Base-by-base conservation (phyloP, 2,113 vertebrate species). In the Martes martes region DNA sequence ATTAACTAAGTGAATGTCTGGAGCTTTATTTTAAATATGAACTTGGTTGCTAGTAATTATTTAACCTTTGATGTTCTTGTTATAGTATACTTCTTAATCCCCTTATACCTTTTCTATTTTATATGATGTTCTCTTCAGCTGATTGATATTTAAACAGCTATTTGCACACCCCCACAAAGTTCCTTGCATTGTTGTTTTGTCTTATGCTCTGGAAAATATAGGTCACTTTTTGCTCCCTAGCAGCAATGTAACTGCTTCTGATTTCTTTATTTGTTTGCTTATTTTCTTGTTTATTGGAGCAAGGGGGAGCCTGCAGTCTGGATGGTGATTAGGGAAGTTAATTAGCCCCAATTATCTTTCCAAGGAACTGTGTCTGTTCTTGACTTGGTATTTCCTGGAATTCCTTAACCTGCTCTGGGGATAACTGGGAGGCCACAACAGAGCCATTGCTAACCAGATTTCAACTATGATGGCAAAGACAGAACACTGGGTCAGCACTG, bases 211-310 rank as follows among this genome's bases (percentile, higher is more conserved):
- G 95, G 86, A 89, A 96, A 81, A 80, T 67, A 92, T 19, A 79
- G 57, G 9, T 85, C 10, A 31, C 4, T 52, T 73, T 55, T 31
- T 86, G 52, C 39, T 91, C 36, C 33, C 42, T 89, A 61, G 71
- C 52, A 95, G 45, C 45, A 87, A 63, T 90, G 6, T 90, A 94
- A 85, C 36, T 74, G 28, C 31, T 89, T 95, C 61, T 97, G 63
- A 93, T 93, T 95, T 91, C 31, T 94, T 79, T 65, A 76, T 92
- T 80, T 93, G 50, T n/a, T 94, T 81, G 11, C 42, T 47, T 76
- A 76, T 76, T 45, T 91, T 78, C 65, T 87, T 93, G 80, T 78
- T 93, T 97, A 88, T 79, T 76, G 63, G 74, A 90, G 42, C 71
- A 74, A 92, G n/a, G 57, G 50, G 50, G 55, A 81, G 31, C 10